Evolutionary conservation across 2,888 invertebrate genomes (phyloP).

Genomic region (Aspidapion aeneum): DNA sequence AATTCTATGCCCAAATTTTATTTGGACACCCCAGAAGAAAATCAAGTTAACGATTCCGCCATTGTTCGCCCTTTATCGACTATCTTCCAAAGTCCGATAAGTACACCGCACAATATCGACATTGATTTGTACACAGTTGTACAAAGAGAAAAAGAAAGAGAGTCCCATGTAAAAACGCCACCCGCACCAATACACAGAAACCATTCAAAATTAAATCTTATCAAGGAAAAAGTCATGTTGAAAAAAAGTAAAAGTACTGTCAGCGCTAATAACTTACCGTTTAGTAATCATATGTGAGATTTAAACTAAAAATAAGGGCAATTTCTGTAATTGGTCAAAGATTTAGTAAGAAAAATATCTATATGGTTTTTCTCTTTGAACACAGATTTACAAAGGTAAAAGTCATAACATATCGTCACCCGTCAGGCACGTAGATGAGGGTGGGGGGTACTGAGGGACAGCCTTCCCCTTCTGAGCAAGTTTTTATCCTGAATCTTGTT

Average conservation of each 20-base stretch:
- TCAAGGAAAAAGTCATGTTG: constrained; percentile 37
- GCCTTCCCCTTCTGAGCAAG: too few species aligned
- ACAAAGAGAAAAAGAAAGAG: constrained; percentile 43
- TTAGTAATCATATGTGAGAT: constrained; percentile 32
- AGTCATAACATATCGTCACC: too few species aligned
- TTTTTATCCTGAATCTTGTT: too few species aligned
- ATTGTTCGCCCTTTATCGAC: constrained; percentile 35
- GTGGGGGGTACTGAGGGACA: too few species aligned
- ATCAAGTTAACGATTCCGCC: constrained; percentile 36
- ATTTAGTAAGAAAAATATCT: too few species aligned
- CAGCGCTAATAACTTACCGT: constrained; percentile 31
- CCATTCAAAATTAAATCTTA: constrained; percentile 30
- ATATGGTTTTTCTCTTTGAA: too few species aligned
- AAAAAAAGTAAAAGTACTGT: constrained; percentile 35
- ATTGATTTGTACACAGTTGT: constrained; percentile 47
- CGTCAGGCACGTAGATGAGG: too few species aligned
- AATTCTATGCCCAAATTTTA: constrained; percentile 47
- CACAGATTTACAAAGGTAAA: too few species aligned
- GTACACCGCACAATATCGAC: constrained; percentile 30
- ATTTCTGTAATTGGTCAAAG: too few species aligned
- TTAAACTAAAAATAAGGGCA: too few species aligned
- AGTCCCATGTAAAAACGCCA: constrained; percentile 17
- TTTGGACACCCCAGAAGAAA: constrained; percentile 44
- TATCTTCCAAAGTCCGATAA: constrained; percentile 42
- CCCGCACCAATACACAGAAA: constrained; percentile 26